Evolutionary conservation across 2,888 invertebrate genomes (phyloP), one percentile per base, ranked within the genome.

Genomic region (Zhengitettix transpicula): DNA sequence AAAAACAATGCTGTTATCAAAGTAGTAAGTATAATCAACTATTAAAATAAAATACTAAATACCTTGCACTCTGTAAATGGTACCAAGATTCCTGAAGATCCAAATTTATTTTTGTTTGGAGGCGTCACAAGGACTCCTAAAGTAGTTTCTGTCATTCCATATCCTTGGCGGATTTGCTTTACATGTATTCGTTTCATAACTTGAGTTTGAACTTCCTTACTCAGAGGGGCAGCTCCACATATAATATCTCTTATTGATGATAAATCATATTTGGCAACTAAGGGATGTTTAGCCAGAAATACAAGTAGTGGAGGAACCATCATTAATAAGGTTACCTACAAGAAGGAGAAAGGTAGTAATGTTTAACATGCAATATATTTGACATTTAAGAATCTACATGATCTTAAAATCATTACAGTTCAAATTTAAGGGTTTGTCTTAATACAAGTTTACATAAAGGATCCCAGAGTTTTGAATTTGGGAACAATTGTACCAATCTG

Each of bases 231-330:
- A 3, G 93, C 93, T 1, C 90, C 92, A 67, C 84, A 84, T 70
- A 85, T 78, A 56, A 92, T 76, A 56, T 80, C 78, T 67, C 80
- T 77, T 7, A 94, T 70, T 11, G 81, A 83, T 0, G 84, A 81
- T 60, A 94, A 73, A 71, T 94, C 84, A 68, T 86, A 91, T 62
- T 85, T 79, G 53, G 81, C 76, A 3, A 89, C 85, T 57, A 88
- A 73, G 0, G 90, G 89, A 71, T 87, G 83, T 72, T 92, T 91
- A 0, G 87, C 85, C 62, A 95, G 72, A 70, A 92, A 89, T 53
- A 91, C 80, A 70, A 90, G 81, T 44, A 94, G 77, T 1, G 93
- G 91, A 1, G 94, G 94, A 10, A 93, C 93, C 64, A 90, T 75
- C 14, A 82, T 81, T 1, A 83, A 76, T 71, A 81, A 75, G 61